phyloP scores from a whole-genome alignment of 2,888 invertebrate genomes.

The Calliphora vomitoria region DNA sequence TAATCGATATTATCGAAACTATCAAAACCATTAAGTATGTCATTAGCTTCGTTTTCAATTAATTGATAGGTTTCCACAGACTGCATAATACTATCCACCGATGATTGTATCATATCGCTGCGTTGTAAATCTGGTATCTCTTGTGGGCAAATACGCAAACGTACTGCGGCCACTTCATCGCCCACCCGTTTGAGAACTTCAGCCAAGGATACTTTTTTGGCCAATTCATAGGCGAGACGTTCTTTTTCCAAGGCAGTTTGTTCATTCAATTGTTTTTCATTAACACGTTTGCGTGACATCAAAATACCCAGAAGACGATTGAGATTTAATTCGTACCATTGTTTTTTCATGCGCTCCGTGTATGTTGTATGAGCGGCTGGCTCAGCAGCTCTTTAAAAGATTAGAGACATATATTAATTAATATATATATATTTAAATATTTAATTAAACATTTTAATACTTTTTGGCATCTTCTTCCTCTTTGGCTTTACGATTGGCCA shows the following conservation, averaged over 20 bases:
- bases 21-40: slow-evolving; percentile 75
- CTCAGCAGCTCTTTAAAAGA: slow-evolving; percentile 57
- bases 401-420: neutral
- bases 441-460: slow-evolving; percentile 43
- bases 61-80: slow-evolving; percentile 75
- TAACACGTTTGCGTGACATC: slow-evolving; percentile 83
- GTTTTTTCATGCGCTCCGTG: slow-evolving; percentile 81
- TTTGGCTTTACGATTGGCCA: slow-evolving; percentile 78
- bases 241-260: slow-evolving; percentile 89
- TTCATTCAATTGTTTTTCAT: slow-evolving; percentile 85
- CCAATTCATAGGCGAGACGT: slow-evolving; percentile 85
- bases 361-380: slow-evolving; percentile 73
- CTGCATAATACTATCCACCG: slow-evolving; percentile 77
- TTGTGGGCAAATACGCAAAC: slow-evolving; percentile 83
- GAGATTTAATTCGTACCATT: slow-evolving; percentile 88
- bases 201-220: slow-evolving; percentile 81
- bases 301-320: slow-evolving; percentile 86
- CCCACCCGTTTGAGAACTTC: slow-evolving; percentile 78
- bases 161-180: slow-evolving; percentile 81
- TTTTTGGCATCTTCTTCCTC: slow-evolving; percentile 74
- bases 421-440: too few species aligned
- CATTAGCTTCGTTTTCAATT: slow-evolving; percentile 76
- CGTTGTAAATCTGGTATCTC: slow-evolving; percentile 84
- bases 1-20: slow-evolving; percentile 79
- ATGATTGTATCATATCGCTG: slow-evolving; percentile 80